Evolutionary conservation across 1,140 invertebrate genomes (phyloP).

Genomic region (Papilio xuthus): DNA sequence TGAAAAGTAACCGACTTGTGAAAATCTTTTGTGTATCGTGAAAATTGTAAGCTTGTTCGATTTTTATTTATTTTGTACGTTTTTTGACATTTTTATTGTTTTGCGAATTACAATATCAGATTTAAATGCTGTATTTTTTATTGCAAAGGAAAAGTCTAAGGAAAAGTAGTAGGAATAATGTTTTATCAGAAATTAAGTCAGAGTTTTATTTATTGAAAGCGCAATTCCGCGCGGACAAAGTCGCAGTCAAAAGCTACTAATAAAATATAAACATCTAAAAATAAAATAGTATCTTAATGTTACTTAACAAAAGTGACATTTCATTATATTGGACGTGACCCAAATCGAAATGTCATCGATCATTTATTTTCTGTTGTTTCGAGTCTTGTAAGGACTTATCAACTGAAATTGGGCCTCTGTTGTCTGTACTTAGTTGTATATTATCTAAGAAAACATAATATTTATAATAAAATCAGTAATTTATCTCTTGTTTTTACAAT

Average conservation of each 20-base stretch:
- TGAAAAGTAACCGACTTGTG: neutral
- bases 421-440: neutral
- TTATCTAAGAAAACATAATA: neutral
- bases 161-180: neutral
- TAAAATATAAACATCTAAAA: neutral
- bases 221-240: neutral
- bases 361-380: slow-evolving; percentile 12
- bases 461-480: neutral
- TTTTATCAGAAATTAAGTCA: neutral
- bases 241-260: neutral
- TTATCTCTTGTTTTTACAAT: no score
- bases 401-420: neutral
- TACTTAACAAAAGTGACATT: neutral
- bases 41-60: neutral
- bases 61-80: slow-evolving; percentile 28
- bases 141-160: neutral
- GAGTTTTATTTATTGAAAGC: neutral
- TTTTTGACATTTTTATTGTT: neutral
- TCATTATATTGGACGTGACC: slow-evolving; percentile 14
- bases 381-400: neutral
- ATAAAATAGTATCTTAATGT: neutral
- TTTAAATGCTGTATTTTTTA: neutral
- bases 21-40: slow-evolving; percentile 2
- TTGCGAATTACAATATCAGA: neutral
- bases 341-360: slow-evolving; percentile 20